These are phyloP conservation scores for Lasioglossum albipes DNA, from an alignment of 1,140 invertebrate genomes.

Conservation along the genomic window DNA sequence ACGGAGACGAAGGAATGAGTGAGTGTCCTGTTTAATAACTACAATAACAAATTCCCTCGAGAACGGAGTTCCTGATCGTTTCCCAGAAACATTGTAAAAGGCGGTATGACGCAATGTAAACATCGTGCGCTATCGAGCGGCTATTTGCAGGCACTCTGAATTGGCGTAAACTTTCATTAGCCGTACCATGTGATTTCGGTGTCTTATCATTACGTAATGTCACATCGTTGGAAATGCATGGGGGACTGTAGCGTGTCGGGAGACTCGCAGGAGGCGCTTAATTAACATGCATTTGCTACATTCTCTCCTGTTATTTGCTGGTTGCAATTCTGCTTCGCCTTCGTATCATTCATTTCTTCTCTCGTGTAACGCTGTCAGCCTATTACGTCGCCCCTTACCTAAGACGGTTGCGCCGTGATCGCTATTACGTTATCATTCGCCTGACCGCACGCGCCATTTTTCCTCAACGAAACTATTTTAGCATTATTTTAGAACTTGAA, in stretches of 20 bases:
- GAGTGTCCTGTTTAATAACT: slow-evolving; percentile 64
- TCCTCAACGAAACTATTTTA: too few relatives aligned
- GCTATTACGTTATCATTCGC: neutral
- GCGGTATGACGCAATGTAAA: neutral
- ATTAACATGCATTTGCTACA: slow-evolving; percentile 22
- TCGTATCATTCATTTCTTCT: neutral
- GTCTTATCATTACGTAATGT: slow-evolving; percentile 20
- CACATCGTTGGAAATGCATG: neutral
- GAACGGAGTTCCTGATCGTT: neutral
- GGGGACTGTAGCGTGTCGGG: neutral
- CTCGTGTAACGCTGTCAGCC: neutral
- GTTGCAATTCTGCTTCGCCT: neutral
- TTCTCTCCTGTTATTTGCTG: slow-evolving; percentile 7
- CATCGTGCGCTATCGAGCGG: neutral
- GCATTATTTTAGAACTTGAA: too few relatives aligned
- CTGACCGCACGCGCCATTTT: too few relatives aligned
- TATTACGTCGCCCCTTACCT: neutral
- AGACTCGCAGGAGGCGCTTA: neutral
- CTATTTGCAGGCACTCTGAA: neutral
- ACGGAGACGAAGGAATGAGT: slow-evolving; percentile 82
- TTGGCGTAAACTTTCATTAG: slow-evolving; percentile 22
- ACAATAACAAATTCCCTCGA: neutral
- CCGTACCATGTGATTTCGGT: neutral
- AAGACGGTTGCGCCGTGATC: neutral
- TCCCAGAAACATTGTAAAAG: too few relatives aligned